These are phyloP conservation scores for Calliphora vomitoria DNA, from an alignment of 2,888 invertebrate species.

Conservation along the genomic window DNA sequence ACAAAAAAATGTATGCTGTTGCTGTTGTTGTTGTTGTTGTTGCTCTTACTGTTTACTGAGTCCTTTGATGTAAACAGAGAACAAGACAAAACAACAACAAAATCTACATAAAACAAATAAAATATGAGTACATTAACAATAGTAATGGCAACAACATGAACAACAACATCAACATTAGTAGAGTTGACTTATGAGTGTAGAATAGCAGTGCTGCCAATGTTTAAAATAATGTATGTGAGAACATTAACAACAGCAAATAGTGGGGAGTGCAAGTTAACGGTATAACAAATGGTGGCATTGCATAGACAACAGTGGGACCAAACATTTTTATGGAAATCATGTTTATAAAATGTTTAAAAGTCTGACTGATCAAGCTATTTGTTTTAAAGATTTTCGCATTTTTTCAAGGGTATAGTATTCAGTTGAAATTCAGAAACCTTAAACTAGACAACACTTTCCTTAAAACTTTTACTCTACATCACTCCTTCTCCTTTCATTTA, in stretches of 20 bases:
- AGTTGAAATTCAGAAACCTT: too few relatives aligned
- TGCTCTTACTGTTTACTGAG: constrained; percentile 9
- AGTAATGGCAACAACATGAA: constrained; percentile 22
- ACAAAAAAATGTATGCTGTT: neutral
- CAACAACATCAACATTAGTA: constrained; percentile 29
- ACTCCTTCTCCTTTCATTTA: too few relatives aligned
- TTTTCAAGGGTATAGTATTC: too few relatives aligned
- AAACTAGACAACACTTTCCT: too few relatives aligned
- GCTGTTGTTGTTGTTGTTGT: constrained; percentile 2
- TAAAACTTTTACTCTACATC: too few relatives aligned
- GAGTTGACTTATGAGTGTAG: constrained; percentile 17
- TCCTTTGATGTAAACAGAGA: constrained; percentile 52
- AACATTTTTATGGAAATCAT: too few relatives aligned
- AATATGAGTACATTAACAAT: constrained; percentile 55
- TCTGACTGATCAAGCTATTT: too few relatives aligned
- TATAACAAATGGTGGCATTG: too few relatives aligned
- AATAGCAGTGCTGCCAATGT: constrained; percentile 18
- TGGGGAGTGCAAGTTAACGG: neutral
- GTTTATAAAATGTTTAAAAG: too few relatives aligned
- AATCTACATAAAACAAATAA: constrained; percentile 46
- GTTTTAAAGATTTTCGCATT: too few relatives aligned
- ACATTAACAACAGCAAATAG: constrained; percentile 14
- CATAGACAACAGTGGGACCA: too few relatives aligned
- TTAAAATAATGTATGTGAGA: constrained; percentile 14
- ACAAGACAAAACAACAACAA: constrained; percentile 1